phyloP scores from a whole-genome alignment of 2,113 vertebrate species.

The Macaca nemestrina region DNA sequence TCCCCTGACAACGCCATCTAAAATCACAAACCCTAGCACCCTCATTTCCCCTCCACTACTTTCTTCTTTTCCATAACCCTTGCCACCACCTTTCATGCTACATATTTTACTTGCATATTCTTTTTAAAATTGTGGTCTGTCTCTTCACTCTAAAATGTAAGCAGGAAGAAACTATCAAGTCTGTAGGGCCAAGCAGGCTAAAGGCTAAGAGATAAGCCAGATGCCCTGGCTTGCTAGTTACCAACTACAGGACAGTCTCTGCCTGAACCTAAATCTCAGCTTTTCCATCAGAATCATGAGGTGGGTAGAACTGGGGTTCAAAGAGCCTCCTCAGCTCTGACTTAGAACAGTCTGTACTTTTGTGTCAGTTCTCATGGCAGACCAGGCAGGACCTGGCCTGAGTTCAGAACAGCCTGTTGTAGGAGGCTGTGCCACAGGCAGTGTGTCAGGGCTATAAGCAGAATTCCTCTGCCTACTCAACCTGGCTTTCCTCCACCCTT shows the following conservation, averaged over 20 bases:
- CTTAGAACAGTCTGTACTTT: conserved; percentile 50
- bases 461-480: not conserved
- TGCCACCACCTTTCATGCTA: not conserved
- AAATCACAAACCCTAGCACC: not conserved
- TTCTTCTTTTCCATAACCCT: not conserved
- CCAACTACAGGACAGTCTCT: not conserved
- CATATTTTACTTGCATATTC: not conserved
- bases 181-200: not conserved
- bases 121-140: not conserved
- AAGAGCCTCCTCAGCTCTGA: conserved; percentile 1
- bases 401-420: not conserved
- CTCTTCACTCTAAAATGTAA: not conserved
- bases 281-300: not conserved
- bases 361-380: not conserved
- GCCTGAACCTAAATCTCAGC: not conserved
- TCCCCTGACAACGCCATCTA: not conserved
- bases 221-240: not conserved
- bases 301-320: not conserved
- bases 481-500: not conserved
- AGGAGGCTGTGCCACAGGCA: not conserved
- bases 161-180: conserved; percentile 7
- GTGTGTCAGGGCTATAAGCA: not conserved
- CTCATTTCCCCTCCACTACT: not conserved
- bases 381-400: not conserved
- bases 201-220: conserved; percentile 40